Evolutionary conservation across 1,140 invertebrate genomes (phyloP), one percentile per base, ranked within the genome.

Genomic region (Hyles vespertilio): DNA sequence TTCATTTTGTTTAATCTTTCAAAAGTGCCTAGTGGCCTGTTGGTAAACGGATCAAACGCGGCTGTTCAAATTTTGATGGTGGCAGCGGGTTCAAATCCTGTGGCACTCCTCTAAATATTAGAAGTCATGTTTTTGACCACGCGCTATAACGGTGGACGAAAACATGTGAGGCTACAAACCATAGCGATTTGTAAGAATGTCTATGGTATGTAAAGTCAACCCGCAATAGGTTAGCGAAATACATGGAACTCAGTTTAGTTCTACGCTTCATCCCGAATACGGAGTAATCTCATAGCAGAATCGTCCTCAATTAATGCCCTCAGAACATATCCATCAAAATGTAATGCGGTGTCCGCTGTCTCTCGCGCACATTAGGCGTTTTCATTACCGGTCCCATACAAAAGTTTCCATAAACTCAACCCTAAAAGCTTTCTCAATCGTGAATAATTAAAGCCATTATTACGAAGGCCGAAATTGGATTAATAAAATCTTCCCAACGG

Each of bases 391-490:
- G 72, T 51, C 61, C 60, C 69, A 75, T 76, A 72, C 68, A 74
- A 79, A 62, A 83, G 66, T 82, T 81, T 77, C 52, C 69, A 76
- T 81, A 74, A 69, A 71, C 72, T 74, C 70, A 57, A 55, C 59
- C 61, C 71, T 73, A 75, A 82, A 82, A 79, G 78, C 77, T 81
- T 79, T 77, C 72, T 77, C 74, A 71, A 78, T 79, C 70, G 74
- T 84, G 81, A 80, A 86, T 83, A 81, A 84, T 86, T 84, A 79
- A 84, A 77, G 58, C 74, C 78, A 81, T 83, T 84, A 83, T 78
- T 79, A 72, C 63, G 36, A 72, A 81, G 64, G 79, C 73, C 59
- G 49, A 77, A 78, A 79, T 76, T 79, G 72, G 70, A 78, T 80
- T 80, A 84, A 76, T 81, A 65, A 78, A 82, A 82, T 81, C 69